Conservation (phyloP, 2,888 invertebrate species). For the Drosophila emarginata region DNA sequence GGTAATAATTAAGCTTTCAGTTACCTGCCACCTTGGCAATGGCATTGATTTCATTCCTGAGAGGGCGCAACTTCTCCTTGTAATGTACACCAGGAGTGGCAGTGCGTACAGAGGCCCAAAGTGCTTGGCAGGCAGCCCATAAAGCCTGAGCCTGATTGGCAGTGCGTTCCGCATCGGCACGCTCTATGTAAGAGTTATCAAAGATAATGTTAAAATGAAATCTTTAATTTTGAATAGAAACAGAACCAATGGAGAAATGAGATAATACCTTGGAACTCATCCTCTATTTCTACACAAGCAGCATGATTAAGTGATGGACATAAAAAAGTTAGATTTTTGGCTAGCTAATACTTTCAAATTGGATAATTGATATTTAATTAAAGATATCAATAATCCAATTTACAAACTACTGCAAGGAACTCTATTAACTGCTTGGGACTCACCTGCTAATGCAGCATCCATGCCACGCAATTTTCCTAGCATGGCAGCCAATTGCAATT, state of each 20-base stretch:
- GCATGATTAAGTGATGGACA: constrained; percentile 48
- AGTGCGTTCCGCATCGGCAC: constrained; percentile 88
- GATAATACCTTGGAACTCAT: constrained; percentile 80
- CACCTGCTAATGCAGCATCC: constrained; percentile 89
- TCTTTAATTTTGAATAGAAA: background rate
- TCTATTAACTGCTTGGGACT: constrained; percentile 56
- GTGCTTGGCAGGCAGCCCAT: constrained; percentile 96
- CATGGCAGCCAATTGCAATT: constrained; percentile 88
- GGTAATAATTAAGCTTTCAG: constrained; percentile 37
- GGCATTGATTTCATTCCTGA: constrained; percentile 88
- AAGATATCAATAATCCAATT: too few species aligned
- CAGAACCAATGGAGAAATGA: background rate
- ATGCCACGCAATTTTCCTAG: constrained; percentile 90
- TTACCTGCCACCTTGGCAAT: constrained; percentile 89
- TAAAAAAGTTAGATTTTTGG: background rate
- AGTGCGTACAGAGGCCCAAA: constrained; percentile 89
- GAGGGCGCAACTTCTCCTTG: constrained; percentile 85
- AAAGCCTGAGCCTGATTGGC: constrained; percentile 92
- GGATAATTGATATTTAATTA: too few species aligned
- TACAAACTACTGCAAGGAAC: background rate
- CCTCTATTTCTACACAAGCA: constrained; percentile 80
- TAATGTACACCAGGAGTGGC: constrained; percentile 85
- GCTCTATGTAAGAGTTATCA: constrained; percentile 83
- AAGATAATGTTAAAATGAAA: background rate
- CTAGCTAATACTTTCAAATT: too few species aligned